A percentile compares a stretch with the other conserved stretches of the same genome.
Evolutionary conservation across 2,113 vertebrate species (phyloP).

Genomic region (Campylomormyrus numenius): DNA sequence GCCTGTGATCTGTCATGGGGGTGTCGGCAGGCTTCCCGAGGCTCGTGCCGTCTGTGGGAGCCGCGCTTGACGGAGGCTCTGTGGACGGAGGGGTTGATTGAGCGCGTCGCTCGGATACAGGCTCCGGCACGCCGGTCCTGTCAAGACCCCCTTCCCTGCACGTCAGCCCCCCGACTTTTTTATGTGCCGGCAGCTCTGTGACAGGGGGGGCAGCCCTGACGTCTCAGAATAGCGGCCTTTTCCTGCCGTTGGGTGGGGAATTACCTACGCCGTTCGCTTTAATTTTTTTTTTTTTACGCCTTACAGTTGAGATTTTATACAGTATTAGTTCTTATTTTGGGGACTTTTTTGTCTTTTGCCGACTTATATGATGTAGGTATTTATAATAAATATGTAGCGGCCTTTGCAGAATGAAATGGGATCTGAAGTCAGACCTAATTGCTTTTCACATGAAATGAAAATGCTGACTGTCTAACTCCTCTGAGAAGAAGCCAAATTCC

Average conservation of each 20-base stretch:
- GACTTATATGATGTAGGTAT: neutral
- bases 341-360: neutral
- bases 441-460: neutral
- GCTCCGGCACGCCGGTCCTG: slow-evolving; percentile 40
- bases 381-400: neutral
- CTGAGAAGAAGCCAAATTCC: neutral
- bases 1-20: neutral
- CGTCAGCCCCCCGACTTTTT: slow-evolving; percentile 17
- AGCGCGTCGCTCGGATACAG: slow-evolving; percentile 10
- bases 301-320: neutral
- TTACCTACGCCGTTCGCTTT: slow-evolving; percentile 3
- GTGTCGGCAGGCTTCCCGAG: neutral
- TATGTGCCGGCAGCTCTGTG: neutral
- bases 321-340: neutral
- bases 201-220: neutral
- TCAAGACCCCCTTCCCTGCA: slow-evolving; percentile 22
- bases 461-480: neutral
- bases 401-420: slow-evolving; percentile 19
- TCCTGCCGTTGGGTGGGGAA: neutral
- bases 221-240: neutral
- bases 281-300: neutral
- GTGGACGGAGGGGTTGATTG: slow-evolving; percentile 13
- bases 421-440: neutral
- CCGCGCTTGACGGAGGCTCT: neutral
- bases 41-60: neutral